Conservation (phyloP, 2,888 invertebrate species). For the Pseudococcus viburni region DNA sequence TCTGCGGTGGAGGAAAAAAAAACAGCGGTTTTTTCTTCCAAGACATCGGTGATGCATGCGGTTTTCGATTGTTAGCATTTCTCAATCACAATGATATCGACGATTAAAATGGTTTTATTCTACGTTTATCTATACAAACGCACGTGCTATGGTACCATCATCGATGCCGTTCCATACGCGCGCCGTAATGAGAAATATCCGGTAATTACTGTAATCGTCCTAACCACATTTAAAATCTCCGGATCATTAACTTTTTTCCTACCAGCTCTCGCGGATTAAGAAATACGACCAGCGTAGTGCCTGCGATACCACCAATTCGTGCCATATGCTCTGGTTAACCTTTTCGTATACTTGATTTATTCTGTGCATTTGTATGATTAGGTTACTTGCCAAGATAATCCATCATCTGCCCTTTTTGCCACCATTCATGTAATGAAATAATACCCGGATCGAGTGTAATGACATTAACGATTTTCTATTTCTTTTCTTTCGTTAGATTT, state of each 20-base stretch:
- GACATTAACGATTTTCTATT: not conserved
- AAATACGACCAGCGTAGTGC: not conserved
- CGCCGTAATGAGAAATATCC: slow-evolving; percentile 50
- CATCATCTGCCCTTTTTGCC: not conserved
- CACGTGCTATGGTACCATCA: slow-evolving; percentile 7
- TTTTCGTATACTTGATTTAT: not conserved
- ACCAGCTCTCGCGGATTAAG: not conserved
- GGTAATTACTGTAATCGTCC: slow-evolving; percentile 45
- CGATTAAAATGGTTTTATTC: slow-evolving; percentile 35
- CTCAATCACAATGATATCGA: slow-evolving; percentile 43
- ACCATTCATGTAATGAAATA: not conserved
- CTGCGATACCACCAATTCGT: not conserved
- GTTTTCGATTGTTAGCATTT: slow-evolving; percentile 41
- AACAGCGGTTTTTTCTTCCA: not conserved
- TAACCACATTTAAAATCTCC: slow-evolving; percentile 43
- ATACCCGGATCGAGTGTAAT: not conserved
- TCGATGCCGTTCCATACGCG: not conserved
- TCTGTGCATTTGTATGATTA: too few relatives aligned
- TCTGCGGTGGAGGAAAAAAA: not conserved
- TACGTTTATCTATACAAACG: not conserved
- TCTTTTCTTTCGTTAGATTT: not conserved
- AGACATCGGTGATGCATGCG: slow-evolving; percentile 41
- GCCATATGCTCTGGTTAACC: slow-evolving; percentile 10
- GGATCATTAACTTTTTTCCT: slow-evolving; percentile 34
- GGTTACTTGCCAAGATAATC: not conserved